Evolutionary conservation across 1,140 invertebrate genomes (phyloP), one percentile per base, ranked within the genome.

Genomic region (Drosophila kohkoa): DNA sequence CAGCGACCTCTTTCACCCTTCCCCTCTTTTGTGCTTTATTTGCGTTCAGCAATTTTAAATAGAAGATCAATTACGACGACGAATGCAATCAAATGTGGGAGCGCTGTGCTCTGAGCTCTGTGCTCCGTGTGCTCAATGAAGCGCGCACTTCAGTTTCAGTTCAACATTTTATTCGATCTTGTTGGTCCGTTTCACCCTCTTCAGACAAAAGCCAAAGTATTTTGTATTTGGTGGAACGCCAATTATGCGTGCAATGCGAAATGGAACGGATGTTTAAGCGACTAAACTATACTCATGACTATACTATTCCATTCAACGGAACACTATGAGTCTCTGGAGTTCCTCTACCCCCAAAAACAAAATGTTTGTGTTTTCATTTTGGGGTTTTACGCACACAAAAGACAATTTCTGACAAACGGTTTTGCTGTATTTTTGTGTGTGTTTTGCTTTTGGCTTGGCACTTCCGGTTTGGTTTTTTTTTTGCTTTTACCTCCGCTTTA

Each of bases 211-310:
- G 55, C 45, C 60, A 69, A 46, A 76, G 62, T 63, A 58, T 52
- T 65, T 58, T 25, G 20, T 25, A 25, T 25, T 25, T 73, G 28
- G 65, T 69, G 71, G 72, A 85, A 79, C 86, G 85, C 81, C 85
- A 89, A 89, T 89, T 79, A 89, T 89, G 85, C 85, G 85, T 89
- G 85, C 85, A 89, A 89, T 89, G 81, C 85, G 81, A 89, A 89
- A 79, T 89, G 85, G 85, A 89, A 89, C 85, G 85, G 85, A 90
- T 85, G 77, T 89, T 64, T 77, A 76, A 76, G 74, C 78, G 74
- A 75, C 85, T 87, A 82, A 75, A 87, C 35, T 88, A 88, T 79
- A 77, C 54, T 46, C 32, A 13, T 55, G 63, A 54, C 45, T 65
- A 46, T 65, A 45, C 11, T 20, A 49, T 52, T 52, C 35, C 35